These are phyloP conservation scores for Formicarius rufipectus DNA, from an alignment of 2,113 vertebrate genomes.

Conservation along the genomic window DNA sequence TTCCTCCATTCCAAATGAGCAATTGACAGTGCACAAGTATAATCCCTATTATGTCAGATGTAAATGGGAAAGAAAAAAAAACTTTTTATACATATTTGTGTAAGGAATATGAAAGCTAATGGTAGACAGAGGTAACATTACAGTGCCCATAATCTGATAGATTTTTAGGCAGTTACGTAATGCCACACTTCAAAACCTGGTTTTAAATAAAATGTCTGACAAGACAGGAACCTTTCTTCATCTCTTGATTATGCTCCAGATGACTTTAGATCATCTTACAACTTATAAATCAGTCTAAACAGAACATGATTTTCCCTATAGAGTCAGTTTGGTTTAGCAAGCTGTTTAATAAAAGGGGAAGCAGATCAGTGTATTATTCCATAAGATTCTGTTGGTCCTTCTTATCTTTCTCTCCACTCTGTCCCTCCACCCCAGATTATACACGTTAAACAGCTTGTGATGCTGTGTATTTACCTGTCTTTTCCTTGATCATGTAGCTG, in stretches of 20 bases:
- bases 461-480: background rate
- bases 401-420: background rate
- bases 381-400: background rate
- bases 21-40: background rate
- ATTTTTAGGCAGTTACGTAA: background rate
- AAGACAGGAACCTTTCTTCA: background rate
- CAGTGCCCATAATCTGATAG: background rate
- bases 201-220: background rate
- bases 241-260: background rate
- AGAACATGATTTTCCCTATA: background rate
- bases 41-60: background rate
- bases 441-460: background rate
- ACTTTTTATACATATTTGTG: background rate
- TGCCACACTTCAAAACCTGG: background rate
- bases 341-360: background rate
- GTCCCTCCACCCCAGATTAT: background rate
- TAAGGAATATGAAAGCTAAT: background rate
- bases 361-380: background rate
- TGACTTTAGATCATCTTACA: background rate
- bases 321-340: background rate
- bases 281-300: background rate
- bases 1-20: background rate
- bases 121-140: background rate
- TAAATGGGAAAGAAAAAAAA: background rate
- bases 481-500: background rate